Conservation (phyloP, 2,113 vertebrate genomes). For the Petrocephalus zakoni region DNA sequence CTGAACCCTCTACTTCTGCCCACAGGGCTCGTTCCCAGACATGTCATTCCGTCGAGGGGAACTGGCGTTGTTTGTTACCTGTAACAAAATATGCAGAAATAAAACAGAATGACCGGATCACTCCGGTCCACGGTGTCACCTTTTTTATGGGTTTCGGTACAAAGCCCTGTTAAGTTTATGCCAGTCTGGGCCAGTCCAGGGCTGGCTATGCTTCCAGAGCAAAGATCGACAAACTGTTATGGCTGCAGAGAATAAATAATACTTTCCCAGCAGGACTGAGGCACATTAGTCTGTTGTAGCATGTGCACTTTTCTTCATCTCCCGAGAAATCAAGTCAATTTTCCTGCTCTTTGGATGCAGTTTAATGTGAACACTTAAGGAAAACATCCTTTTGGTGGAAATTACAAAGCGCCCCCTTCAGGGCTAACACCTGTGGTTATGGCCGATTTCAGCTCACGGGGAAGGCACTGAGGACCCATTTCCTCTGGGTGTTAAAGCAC, state of each 20-base stretch:
- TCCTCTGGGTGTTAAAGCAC: not conserved
- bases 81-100: not conserved
- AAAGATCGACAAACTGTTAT: not conserved
- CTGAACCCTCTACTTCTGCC: not conserved
- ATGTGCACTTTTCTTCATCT: conserved; percentile 6
- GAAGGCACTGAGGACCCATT: not conserved
- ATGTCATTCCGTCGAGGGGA: not conserved
- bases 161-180: not conserved
- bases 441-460: not conserved
- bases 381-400: conserved; percentile 11
- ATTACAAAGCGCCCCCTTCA: not conserved
- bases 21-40: not conserved
- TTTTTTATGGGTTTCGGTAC: not conserved
- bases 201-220: not conserved
- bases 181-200: not conserved
- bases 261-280: not conserved
- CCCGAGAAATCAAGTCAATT: conserved; percentile 19
- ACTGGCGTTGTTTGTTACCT: not conserved
- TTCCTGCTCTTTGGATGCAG: conserved; percentile 11
- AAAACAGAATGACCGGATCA: not conserved
- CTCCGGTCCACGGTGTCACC: not conserved
- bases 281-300: not conserved
- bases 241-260: not conserved
- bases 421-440: conserved; percentile 2
- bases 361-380: conserved; percentile 18